These are phyloP conservation scores for Macrosteles quadrilineatus DNA, from an alignment of 1,140 invertebrate species.

Conservation along the genomic window DNA sequence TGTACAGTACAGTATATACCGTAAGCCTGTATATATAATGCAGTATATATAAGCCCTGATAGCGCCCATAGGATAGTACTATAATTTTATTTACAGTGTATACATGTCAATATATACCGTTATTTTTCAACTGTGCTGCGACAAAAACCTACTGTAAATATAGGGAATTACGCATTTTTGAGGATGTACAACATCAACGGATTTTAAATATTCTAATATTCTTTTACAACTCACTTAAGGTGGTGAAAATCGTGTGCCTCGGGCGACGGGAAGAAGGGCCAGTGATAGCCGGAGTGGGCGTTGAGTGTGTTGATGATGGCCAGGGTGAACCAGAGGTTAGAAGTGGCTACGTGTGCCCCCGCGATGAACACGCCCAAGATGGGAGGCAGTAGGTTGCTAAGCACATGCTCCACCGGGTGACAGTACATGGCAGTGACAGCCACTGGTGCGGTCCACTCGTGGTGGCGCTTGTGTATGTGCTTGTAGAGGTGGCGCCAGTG, in stretches of 20 bases:
- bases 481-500: conserved; percentile 78
- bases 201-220: no score
- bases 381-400: conserved; percentile 80
- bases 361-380: conserved; percentile 78
- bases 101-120: no score
- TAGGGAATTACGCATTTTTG: no score
- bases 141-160: no score
- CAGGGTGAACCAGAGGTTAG: conserved; percentile 81
- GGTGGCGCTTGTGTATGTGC: conserved; percentile 83
- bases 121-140: no score
- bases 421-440: conserved; percentile 84
- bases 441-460: conserved; percentile 84
- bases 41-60: no score
- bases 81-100: no score
- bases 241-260: conserved; percentile 92
- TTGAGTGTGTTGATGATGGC: conserved; percentile 81
- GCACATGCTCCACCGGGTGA: conserved; percentile 84
- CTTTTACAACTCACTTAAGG: conserved; percentile 65
- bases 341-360: conserved; percentile 78
- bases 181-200: no score
- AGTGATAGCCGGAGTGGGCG: conserved; percentile 85
- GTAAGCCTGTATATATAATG: no score
- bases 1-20: no score
- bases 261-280: conserved; percentile 87
- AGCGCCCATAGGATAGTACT: no score